A percentile compares a stretch with the other conserved stretches of the same genome.
Conservation (phyloP, 2,888 invertebrate genomes). For the Chymomyza procnemis region DNA sequence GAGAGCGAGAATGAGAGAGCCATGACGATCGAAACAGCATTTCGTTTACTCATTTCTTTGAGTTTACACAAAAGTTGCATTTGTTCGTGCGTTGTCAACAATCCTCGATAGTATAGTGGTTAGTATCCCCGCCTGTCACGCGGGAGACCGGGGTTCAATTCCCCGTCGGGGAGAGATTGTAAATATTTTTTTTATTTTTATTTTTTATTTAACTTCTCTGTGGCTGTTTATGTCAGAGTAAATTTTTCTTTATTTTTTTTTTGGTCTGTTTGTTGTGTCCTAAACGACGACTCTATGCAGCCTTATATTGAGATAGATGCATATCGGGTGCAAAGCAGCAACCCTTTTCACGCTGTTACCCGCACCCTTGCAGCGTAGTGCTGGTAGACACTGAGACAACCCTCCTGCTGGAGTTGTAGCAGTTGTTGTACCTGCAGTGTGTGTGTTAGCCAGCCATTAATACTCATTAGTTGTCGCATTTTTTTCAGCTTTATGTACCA, state of each 20-base stretch:
- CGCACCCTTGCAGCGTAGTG: background rate
- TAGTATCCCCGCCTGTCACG: conserved; percentile 77
- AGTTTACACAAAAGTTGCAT: conserved; percentile 24
- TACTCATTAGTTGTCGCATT: conserved; percentile 67
- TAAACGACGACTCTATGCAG: background rate
- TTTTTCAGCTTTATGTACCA: conserved; percentile 14
- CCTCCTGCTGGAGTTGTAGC: background rate
- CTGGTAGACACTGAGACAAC: background rate
- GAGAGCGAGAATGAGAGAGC: background rate
- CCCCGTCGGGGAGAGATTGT: conserved; percentile 73
- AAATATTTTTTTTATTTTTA: conserved; percentile 19
- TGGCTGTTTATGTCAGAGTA: background rate
- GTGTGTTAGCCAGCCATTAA: conserved; percentile 54
- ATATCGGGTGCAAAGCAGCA: conserved; percentile 47
- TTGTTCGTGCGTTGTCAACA: conserved; percentile 19
- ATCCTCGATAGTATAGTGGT: conserved; percentile 77
- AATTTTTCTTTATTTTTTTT: background rate
- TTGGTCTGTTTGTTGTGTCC: background rate
- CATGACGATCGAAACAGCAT: background rate
- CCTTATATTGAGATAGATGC: conserved; percentile 36
- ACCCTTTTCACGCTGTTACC: conserved; percentile 59
- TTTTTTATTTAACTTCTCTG: background rate
- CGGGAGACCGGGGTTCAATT: conserved; percentile 78
- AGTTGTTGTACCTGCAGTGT: conserved; percentile 40
- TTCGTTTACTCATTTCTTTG: background rate